These are phyloP conservation scores for Melospiza melodia DNA, from an alignment of 2,113 vertebrate species.

Conservation along the genomic window DNA sequence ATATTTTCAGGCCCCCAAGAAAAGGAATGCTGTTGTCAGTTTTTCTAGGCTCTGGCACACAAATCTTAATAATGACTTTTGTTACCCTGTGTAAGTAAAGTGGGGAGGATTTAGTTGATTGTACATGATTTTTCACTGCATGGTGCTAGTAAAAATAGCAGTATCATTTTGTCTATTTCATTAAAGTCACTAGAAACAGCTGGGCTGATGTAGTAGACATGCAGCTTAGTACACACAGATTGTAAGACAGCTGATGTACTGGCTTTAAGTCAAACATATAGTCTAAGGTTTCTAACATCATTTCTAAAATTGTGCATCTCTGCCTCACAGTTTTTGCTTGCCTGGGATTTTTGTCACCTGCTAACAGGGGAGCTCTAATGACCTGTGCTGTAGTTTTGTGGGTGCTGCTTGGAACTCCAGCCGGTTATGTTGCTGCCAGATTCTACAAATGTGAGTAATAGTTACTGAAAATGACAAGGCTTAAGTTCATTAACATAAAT, in stretches of 20 bases:
- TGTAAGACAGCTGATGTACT: not conserved
- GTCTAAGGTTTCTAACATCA: not conserved
- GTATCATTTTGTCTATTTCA: not conserved
- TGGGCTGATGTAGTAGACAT: not conserved
- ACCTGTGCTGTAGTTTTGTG: constrained; percentile 97
- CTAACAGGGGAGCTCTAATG: constrained; percentile 97
- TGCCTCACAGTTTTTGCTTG: constrained; percentile 86
- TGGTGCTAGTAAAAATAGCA: not conserved
- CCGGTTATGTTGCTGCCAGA: constrained; percentile 91
- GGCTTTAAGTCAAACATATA: not conserved
- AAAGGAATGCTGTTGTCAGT: constrained; percentile 96
- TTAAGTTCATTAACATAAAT: constrained; percentile 81
- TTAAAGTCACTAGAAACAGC: not conserved
- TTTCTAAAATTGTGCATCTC: not conserved
- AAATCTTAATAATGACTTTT: constrained; percentile 99
- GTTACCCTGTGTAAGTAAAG: constrained; percentile 93
- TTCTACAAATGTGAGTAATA: constrained; percentile 93
- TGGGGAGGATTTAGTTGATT: not conserved
- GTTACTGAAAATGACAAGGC: constrained; percentile 7
- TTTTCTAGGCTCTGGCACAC: constrained; percentile 94
- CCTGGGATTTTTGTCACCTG: constrained; percentile 92
- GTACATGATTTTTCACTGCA: not conserved
- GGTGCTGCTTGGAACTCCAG: constrained; percentile 90
- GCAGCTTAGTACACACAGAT: not conserved
- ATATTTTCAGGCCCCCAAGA: constrained; percentile 86